phyloP scores from a whole-genome alignment of 1,140 invertebrate species.

The Drosophila orena region DNA sequence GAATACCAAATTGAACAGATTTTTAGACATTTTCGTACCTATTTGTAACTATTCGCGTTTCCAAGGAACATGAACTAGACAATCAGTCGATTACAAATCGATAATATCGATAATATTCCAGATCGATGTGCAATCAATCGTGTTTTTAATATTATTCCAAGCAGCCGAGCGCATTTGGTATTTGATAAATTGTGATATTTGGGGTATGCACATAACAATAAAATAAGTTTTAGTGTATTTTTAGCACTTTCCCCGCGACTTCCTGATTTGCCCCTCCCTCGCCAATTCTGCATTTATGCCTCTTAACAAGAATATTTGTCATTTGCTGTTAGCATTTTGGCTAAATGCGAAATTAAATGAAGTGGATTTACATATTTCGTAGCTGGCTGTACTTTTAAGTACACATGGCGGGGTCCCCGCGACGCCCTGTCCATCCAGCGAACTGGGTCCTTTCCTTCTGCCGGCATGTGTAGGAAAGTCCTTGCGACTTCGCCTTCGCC shows the following conservation, averaged over 20 bases:
- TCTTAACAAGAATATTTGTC: constrained; percentile 83
- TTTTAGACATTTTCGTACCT: too few species aligned
- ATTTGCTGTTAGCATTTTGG: constrained; percentile 83
- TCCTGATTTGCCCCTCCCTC: constrained; percentile 11
- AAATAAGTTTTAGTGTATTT: constrained; percentile 1
- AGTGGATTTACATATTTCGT: constrained; percentile 83
- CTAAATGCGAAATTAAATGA: constrained; percentile 84
- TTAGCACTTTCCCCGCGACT: constrained; percentile 1
- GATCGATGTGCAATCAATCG: too few species aligned
- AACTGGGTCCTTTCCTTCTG: constrained; percentile 31
- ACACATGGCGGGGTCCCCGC: constrained; percentile 50
- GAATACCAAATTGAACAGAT: too few species aligned
- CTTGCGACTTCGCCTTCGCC: constrained; percentile 19
- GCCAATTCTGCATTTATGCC: constrained; percentile 70
- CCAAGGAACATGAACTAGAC: too few species aligned
- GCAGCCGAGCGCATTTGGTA: too few species aligned
- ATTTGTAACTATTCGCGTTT: too few species aligned
- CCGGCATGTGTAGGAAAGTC: constrained; percentile 73
- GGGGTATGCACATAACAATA: neutral
- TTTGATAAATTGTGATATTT: too few species aligned
- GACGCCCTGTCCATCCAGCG: neutral
- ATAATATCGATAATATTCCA: too few species aligned
- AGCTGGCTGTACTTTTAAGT: constrained; percentile 76
- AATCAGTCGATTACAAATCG: too few species aligned
- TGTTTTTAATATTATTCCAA: too few species aligned